Conservation (phyloP, 2,888 invertebrate genomes). For the Pteria penguin region DNA sequence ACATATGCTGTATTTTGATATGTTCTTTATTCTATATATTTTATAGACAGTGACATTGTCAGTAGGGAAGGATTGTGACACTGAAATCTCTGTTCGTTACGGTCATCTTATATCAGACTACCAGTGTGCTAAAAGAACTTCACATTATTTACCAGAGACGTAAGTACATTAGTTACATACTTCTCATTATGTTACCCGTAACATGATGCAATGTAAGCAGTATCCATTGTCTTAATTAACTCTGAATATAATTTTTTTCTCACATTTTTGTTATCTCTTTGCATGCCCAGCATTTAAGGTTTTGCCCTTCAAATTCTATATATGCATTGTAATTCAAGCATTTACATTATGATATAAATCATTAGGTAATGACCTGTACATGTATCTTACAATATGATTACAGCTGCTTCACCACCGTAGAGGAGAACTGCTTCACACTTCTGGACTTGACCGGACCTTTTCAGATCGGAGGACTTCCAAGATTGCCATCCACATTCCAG, state of each 20-base stretch:
- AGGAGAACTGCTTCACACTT: slow-evolving; percentile 85
- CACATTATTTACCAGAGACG: slow-evolving; percentile 81
- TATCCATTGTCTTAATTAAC: no score
- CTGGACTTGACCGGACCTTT: slow-evolving; percentile 94
- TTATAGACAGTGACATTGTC: slow-evolving; percentile 88
- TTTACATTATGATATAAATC: no score
- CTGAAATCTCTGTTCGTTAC: slow-evolving; percentile 87
- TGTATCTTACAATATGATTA: not conserved
- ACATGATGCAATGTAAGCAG: no score
- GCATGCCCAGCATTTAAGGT: no score
- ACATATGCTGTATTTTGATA: no score
- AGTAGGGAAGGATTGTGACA: slow-evolving; percentile 91
- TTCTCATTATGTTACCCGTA: no score
- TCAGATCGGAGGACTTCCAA: slow-evolving; percentile 93
- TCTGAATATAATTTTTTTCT: no score
- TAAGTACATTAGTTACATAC: no score
- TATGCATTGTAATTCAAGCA: no score
- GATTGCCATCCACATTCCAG: slow-evolving; percentile 70
- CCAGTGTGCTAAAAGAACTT: slow-evolving; percentile 90
- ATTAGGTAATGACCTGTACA: no score
- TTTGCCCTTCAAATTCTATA: no score
- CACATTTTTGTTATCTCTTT: no score
- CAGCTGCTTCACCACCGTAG: slow-evolving; percentile 5
- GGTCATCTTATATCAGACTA: slow-evolving; percentile 85
- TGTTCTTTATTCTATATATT: not conserved